Evolutionary conservation across 2,797 vertebrate genomes (phyloP), one percentile per base, ranked within the genome.

Genomic region (Coracias cyanogaster): DNA sequence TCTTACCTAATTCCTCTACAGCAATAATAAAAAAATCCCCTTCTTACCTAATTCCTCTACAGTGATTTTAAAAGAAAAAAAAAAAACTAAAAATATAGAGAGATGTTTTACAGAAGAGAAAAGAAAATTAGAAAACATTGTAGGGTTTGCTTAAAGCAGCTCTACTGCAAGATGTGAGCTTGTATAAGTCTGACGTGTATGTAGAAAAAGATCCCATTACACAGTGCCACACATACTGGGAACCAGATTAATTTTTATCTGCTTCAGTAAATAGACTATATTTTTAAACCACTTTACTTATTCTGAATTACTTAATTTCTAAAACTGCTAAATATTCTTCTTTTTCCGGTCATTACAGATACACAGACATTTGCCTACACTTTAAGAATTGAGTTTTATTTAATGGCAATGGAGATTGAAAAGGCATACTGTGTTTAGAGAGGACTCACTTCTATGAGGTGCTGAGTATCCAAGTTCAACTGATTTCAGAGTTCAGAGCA

Each of bases 61-160:
- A 73, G 21, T 10, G 12, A 52, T 41, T 7, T 28, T 28, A 48
- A 35, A 8, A 19, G 13, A 48, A 20, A 10, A 49, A 10, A 4
- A n/a, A 24, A 19, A 25, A 31, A 46, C 12, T 2, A 65, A 37
- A 39, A 37, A 60, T 37, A 37, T 37, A 43, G 41, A 18, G 15
- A 3, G 5, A 43, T 39, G 10, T 31, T 77, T 72, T 77, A 64
- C 0, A 1, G 6, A 52, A 31, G 26, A 65, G 3, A 48, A 9
- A 31, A 80, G 62, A 43, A 55, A 55, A 25, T 3, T 4, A 7
- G 37, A 72, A 67, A 37, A 28, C 2, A 14, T 22, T 60, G 10
- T 15, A 73, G 22, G 12, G 29, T 72, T 67, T 52, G 33, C 17
- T 31, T 71, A 46, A 76, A 91, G 46, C 25, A 65, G 33, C 24